Conservation (phyloP, 35 echinoderm and acorn worm genomes). For the Apostichopus japonicus region DNA sequence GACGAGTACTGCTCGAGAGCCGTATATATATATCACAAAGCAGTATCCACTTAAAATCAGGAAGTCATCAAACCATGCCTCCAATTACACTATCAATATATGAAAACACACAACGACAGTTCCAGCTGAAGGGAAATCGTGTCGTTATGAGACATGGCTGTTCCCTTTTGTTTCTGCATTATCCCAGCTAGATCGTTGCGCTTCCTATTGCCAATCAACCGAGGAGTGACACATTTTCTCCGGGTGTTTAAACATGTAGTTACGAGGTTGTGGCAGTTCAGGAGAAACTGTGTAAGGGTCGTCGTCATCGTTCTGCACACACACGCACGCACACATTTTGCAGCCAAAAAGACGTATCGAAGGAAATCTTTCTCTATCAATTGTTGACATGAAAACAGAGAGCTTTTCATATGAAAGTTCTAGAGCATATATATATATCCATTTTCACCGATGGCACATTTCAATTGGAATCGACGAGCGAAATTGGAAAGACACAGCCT, state of each 20-base stretch:
- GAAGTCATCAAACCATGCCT: conserved; percentile 35
- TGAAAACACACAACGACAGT: conserved; percentile 27
- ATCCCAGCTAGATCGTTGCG: not conserved
- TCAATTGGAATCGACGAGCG: too few species aligned
- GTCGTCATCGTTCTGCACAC: not conserved
- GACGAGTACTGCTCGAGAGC: not conserved
- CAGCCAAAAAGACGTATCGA: too few species aligned
- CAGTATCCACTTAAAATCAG: not conserved
- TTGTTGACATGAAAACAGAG: too few species aligned
- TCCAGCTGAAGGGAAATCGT: conserved; percentile 30
- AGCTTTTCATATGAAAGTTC: too few species aligned
- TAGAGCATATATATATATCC: too few species aligned
- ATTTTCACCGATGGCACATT: too few species aligned
- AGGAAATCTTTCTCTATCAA: too few species aligned
- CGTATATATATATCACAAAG: not conserved
- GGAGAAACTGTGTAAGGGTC: not conserved
- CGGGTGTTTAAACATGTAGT: not conserved
- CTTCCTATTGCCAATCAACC: conserved; percentile 1
- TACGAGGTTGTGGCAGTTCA: not conserved
- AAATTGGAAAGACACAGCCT: too few species aligned
- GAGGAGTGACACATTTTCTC: conserved; percentile 3
- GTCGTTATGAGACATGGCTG: not conserved
- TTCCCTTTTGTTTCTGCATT: not conserved
- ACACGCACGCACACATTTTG: not conserved
- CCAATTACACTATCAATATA: conserved; percentile 44